Conservation (phyloP, 2,888 invertebrate species). For the Choristoneura rosaceana region DNA sequence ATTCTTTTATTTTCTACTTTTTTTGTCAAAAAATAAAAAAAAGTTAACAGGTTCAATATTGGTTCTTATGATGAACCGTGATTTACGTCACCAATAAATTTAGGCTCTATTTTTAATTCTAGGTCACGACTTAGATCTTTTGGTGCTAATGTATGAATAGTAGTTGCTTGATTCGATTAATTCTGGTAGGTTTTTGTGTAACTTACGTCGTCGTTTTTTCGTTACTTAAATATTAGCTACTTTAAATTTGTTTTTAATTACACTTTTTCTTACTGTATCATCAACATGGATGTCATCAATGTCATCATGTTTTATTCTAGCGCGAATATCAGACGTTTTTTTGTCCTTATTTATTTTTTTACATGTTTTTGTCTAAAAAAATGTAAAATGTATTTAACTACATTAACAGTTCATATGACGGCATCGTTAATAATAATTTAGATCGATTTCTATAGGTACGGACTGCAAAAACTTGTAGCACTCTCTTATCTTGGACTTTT, state of each 20-base stretch:
- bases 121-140: slow-evolving; percentile 36
- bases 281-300: background rate
- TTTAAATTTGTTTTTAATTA: slow-evolving; percentile 28
- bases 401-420: too few relatives aligned
- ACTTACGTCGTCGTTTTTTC: background rate
- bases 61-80: background rate
- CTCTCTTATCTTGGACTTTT: too few relatives aligned
- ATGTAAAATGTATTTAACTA: too few relatives aligned
- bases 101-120: slow-evolving; percentile 16
- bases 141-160: background rate
- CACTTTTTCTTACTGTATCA: slow-evolving; percentile 19
- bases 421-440: too few relatives aligned
- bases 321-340: background rate
- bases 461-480: too few relatives aligned
- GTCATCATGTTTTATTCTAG: background rate
- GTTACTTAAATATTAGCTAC: background rate
- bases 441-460: too few relatives aligned
- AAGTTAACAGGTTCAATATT: background rate
- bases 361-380: too few relatives aligned
- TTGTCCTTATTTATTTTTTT: background rate
- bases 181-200: background rate
- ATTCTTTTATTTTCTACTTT: too few relatives aligned
- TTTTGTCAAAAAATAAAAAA: too few relatives aligned
- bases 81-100: slow-evolving; percentile 14
- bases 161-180: slow-evolving; percentile 15